Conservation (phyloP, 53 echinoderm and acorn worm species). For the Apostichopus leukothele region DNA sequence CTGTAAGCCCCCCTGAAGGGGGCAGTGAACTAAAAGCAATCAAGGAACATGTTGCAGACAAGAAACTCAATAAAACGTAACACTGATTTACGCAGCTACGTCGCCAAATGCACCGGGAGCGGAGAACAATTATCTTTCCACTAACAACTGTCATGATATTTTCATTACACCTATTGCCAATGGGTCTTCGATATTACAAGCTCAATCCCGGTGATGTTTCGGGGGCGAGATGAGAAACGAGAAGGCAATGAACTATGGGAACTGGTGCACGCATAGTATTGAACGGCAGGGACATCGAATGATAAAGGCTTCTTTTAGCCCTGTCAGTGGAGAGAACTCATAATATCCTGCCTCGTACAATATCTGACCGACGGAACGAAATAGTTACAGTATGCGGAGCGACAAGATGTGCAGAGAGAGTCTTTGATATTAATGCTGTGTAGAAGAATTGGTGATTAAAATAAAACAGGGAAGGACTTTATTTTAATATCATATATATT, state of each 20-base stretch:
- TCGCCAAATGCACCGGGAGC: background rate
- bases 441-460: too few species aligned
- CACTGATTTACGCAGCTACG: slow-evolving; percentile 19
- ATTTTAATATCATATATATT: too few species aligned
- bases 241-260: slow-evolving; percentile 16
- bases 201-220: background rate
- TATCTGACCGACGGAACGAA: background rate
- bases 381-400: too few species aligned
- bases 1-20: background rate
- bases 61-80: slow-evolving; percentile 39
- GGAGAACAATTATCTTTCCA: slow-evolving; percentile 30
- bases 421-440: too few species aligned
- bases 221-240: background rate
- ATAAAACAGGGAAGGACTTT: too few species aligned
- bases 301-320: too few species aligned
- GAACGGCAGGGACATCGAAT: background rate
- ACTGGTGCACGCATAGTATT: background rate
- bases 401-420: too few species aligned
- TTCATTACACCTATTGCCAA: slow-evolving; percentile 21
- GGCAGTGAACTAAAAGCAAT: slow-evolving; percentile 15
- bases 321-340: too few species aligned
- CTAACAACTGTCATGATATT: slow-evolving; percentile 33
- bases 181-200: slow-evolving; percentile 27
- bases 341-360: background rate
- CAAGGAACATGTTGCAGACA: background rate